These are phyloP conservation scores for Megaceryle maxima DNA, from an alignment of 2,113 vertebrate genomes.

Conservation along the genomic window DNA sequence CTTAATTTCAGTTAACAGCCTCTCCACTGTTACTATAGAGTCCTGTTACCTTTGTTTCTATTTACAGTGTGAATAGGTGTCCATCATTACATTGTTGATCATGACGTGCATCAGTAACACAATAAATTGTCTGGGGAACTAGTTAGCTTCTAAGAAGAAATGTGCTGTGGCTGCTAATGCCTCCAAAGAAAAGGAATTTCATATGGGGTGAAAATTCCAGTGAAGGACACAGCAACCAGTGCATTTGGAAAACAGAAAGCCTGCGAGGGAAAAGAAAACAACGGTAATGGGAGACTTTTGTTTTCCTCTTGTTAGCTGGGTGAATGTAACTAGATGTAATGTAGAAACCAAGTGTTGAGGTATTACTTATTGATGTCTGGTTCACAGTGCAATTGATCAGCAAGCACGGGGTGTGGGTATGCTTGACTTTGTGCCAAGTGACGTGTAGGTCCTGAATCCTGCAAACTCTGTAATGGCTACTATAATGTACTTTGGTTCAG, in stretches of 20 bases:
- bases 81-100: not conserved
- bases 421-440: not conserved
- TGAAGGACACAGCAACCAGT: not conserved
- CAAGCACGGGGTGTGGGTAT: not conserved
- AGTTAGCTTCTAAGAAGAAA: slow-evolving; percentile 2
- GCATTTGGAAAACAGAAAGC: not conserved
- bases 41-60: not conserved
- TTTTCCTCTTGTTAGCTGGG: not conserved
- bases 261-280: not conserved
- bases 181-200: slow-evolving; percentile 1
- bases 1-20: slow-evolving; percentile 19
- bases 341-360: not conserved
- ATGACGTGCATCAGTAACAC: not conserved
- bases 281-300: not conserved
- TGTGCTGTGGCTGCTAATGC: slow-evolving; percentile 3
- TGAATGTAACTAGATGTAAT: not conserved
- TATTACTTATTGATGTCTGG: accelerated
- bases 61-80: slow-evolving; percentile 4
- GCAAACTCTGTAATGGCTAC: not conserved
- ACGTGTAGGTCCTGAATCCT: not conserved
- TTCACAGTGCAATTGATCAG: not conserved
- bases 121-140: not conserved
- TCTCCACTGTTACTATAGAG: not conserved
- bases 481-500: not conserved
- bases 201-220: not conserved